Conservation (phyloP, 1,140 invertebrate species). For the Drosophila pruinosa region DNA sequence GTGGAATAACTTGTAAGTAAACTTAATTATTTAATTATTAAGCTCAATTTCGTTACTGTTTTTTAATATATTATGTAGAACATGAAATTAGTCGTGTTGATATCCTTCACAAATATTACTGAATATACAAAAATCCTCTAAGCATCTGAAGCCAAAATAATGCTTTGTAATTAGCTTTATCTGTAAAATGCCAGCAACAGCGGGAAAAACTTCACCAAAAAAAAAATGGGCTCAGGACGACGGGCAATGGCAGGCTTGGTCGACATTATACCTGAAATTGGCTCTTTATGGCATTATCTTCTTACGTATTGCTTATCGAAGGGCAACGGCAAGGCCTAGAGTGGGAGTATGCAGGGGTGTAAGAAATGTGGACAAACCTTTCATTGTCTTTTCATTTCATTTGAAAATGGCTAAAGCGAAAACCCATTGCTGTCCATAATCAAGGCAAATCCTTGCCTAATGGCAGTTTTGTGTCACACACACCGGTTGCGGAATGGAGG, state of each 20-base stretch:
- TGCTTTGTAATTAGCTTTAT: constrained; percentile 63
- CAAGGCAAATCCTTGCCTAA: constrained; percentile 79
- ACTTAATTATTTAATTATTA: no score
- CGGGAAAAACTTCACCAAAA: neutral
- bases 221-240: neutral
- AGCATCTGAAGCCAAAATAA: neutral
- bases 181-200: constrained; percentile 26
- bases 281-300: constrained; percentile 73
- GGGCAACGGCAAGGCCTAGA: neutral
- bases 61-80: no score
- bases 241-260: neutral
- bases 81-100: no score
- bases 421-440: constrained; percentile 79
- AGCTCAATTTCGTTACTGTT: no score
- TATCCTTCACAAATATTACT: no score
- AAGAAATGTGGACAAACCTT: constrained; percentile 43
- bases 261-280: constrained; percentile 51
- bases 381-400: constrained; percentile 75
- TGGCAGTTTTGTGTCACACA: constrained; percentile 79
- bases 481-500: neutral
- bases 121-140: neutral
- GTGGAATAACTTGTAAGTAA: no score
- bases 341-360: neutral
- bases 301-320: constrained; percentile 50
- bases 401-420: constrained; percentile 72